phyloP scores from a whole-genome alignment of 2,888 invertebrate genomes.

The Drosophila rubida region DNA sequence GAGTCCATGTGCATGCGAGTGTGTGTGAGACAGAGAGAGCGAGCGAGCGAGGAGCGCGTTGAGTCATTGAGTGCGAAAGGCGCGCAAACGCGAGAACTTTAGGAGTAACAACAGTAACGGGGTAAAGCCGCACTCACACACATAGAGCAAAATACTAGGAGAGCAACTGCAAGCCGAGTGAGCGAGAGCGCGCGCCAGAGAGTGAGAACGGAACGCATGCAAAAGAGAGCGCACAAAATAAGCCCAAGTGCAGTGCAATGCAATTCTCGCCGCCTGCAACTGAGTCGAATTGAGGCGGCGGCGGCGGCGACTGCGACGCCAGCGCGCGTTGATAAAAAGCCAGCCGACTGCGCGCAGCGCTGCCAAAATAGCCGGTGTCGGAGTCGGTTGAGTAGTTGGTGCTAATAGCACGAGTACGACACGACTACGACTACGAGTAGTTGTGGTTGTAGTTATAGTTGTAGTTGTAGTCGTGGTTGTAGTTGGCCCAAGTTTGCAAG shows the following conservation, averaged over 20 bases:
- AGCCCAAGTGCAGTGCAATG: slow-evolving; percentile 57
- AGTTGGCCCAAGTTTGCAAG: not conserved
- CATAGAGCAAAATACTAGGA: slow-evolving; percentile 9
- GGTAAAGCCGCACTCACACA: slow-evolving; percentile 53
- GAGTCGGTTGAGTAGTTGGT: slow-evolving; percentile 48
- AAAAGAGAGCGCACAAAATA: slow-evolving; percentile 17
- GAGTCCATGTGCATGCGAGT: slow-evolving; percentile 6
- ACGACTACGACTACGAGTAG: not conserved
- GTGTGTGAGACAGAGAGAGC: slow-evolving; percentile 24
- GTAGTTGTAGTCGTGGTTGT: no score
- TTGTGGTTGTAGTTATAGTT: not conserved
- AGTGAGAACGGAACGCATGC: slow-evolving; percentile 22
- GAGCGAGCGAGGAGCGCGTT: slow-evolving; percentile 41
- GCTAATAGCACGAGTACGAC: not conserved
- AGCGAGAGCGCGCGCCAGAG: slow-evolving; percentile 32
- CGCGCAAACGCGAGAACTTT: slow-evolving; percentile 78
- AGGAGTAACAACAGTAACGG: slow-evolving; percentile 65
- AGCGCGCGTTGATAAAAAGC: slow-evolving; percentile 79
- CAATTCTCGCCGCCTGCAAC: slow-evolving; percentile 57
- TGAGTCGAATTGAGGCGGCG: slow-evolving; percentile 2
- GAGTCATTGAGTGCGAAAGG: slow-evolving; percentile 63
- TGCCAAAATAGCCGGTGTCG: slow-evolving; percentile 75
- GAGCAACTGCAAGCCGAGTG: slow-evolving; percentile 22
- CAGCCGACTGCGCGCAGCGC: slow-evolving; percentile 71
- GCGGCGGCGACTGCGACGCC: slow-evolving; percentile 58